These are phyloP conservation scores for Australoheros scitulus DNA, from an alignment of 2,113 vertebrate species.

Conservation along the genomic window DNA sequence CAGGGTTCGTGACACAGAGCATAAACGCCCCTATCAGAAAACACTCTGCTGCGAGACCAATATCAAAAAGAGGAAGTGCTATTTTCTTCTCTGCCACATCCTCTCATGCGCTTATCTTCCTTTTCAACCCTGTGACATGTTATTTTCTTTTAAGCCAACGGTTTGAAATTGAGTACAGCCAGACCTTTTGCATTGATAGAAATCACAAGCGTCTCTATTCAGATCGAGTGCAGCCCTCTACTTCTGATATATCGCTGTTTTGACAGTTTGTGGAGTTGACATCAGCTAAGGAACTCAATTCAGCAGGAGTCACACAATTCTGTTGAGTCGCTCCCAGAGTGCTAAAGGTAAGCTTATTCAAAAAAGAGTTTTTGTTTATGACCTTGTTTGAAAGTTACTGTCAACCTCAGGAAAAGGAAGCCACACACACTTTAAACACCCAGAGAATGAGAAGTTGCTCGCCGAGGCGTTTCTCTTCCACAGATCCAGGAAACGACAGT, in stretches of 20 bases:
- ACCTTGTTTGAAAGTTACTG: constrained; percentile 66
- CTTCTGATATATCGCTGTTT: constrained; percentile 20
- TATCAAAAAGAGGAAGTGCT: constrained; percentile 66
- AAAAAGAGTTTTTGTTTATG: constrained; percentile 37
- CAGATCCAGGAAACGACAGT: constrained; percentile 49
- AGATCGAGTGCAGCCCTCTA: constrained; percentile 15
- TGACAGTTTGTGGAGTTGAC: constrained; percentile 40
- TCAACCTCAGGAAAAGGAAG: constrained; percentile 60
- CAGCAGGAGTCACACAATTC: constrained; percentile 30
- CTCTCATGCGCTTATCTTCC: constrained; percentile 53
- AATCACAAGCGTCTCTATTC: constrained; percentile 23
- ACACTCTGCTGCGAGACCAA: background rate
- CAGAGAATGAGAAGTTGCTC: constrained; percentile 22
- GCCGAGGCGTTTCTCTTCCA: constrained; percentile 11
- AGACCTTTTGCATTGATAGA: constrained; percentile 12
- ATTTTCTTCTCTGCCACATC: constrained; percentile 49
- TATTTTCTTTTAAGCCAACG: constrained; percentile 31
- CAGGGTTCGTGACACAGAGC: constrained; percentile 13
- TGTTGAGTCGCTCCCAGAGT: constrained; percentile 20
- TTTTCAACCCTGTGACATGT: constrained; percentile 25
- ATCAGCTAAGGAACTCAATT: constrained; percentile 40
- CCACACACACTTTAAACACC: constrained; percentile 36
- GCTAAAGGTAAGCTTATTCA: constrained; percentile 71
- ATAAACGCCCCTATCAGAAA: constrained; percentile 30
- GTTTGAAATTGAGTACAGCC: constrained; percentile 32